Percentiles rank a stretch among this genome's conserved stretches.
Evolutionary conservation across 2,888 invertebrate genomes (phyloP).

Genomic region (Cephus pulcher): DNA sequence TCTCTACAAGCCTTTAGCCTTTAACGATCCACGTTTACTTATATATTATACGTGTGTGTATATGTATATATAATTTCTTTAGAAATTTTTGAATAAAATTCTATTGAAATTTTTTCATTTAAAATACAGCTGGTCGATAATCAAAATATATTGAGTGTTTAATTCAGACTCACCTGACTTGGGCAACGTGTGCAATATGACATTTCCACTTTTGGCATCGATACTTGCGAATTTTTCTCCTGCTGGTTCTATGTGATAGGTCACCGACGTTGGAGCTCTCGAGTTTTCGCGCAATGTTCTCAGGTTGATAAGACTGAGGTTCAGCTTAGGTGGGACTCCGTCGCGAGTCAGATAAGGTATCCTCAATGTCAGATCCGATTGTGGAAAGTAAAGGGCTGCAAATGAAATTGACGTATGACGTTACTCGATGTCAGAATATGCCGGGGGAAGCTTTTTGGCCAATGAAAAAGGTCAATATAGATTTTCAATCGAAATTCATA

Average conservation of each 20-base stretch:
- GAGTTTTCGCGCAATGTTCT: constrained; percentile 55
- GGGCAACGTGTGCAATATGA: constrained; percentile 39
- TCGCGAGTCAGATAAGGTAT: constrained; percentile 46
- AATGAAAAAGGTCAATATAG: not conserved
- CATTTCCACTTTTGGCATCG: constrained; percentile 31
- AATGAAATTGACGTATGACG: constrained; percentile 23
- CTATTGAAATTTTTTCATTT: not conserved
- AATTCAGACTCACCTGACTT: constrained; percentile 39
- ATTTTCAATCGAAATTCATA: not conserved
- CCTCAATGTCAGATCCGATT: constrained; percentile 54
- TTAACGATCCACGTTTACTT: not conserved
- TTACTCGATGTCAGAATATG: not conserved
- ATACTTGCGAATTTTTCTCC: constrained; percentile 36
- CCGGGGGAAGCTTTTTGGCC: not conserved
- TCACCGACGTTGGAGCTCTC: constrained; percentile 31
- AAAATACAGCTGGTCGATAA: not conserved
- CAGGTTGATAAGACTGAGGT: constrained; percentile 45
- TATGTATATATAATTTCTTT: not conserved
- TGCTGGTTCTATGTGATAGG: constrained; percentile 45
- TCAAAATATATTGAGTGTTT: not conserved
- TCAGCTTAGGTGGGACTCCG: constrained; percentile 29
- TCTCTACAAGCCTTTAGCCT: not conserved
- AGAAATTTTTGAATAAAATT: not conserved
- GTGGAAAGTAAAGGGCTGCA: constrained; percentile 62
- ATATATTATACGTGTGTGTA: not conserved